These are phyloP conservation scores for Tragelaphus buxtoni DNA, from an alignment of 2,113 vertebrate genomes.

Conservation along the genomic window DNA sequence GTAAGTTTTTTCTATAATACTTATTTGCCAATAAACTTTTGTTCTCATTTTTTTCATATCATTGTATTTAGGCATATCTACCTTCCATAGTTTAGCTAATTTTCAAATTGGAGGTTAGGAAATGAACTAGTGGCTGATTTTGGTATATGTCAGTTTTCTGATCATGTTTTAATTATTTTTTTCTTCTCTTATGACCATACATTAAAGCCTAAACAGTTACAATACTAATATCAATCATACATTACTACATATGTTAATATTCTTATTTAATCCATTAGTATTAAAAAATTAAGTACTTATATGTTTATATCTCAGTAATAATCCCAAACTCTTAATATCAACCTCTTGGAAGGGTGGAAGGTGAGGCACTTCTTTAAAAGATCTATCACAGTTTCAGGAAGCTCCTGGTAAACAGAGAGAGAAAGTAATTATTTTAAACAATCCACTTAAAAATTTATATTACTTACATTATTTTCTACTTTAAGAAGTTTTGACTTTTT, in stretches of 20 bases:
- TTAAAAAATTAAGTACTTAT: not conserved
- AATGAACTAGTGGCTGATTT: not conserved
- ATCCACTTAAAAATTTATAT: not conserved
- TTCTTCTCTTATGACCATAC: slow-evolving; percentile 22
- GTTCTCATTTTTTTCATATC: not conserved
- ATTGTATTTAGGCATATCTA: not conserved
- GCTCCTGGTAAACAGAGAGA: slow-evolving; percentile 79
- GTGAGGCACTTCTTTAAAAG: slow-evolving; percentile 95
- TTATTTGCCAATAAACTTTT: not conserved
- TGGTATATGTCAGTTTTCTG: not conserved
- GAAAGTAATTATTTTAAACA: slow-evolving; percentile 22
- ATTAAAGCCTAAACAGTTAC: not conserved
- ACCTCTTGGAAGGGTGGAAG: slow-evolving; percentile 94
- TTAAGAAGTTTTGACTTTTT: not conserved
- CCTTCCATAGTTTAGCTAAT: not conserved
- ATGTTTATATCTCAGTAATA: not conserved
- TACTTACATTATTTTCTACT: not conserved
- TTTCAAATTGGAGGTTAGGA: not conserved
- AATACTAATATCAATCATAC: not conserved
- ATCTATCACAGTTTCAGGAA: slow-evolving; percentile 85
- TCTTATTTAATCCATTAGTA: not conserved
- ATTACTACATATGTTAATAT: not conserved
- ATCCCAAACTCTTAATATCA: slow-evolving; percentile 48
- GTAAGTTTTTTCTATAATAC: not conserved
- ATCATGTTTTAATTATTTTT: not conserved